Base-by-base conservation (phyloP, 2,113 vertebrate genomes). In the Actinemys pallida region DNA sequence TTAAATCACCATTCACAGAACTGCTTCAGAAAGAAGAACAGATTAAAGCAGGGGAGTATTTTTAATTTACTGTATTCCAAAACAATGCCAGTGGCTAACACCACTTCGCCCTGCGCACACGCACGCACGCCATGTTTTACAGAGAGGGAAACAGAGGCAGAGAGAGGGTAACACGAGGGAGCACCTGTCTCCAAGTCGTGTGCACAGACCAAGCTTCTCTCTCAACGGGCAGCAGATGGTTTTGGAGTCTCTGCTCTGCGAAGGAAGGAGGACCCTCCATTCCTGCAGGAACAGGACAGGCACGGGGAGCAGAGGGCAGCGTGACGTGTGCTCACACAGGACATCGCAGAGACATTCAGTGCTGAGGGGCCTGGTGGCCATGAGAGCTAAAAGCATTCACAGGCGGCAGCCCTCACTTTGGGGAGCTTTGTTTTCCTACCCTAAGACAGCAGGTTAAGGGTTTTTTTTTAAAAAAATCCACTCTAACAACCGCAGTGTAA, bases 401-500 rank as follows among this genome's bases (percentile, higher is more conserved):
- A 72, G 35, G 65, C 65, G 3, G 19, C 65, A 72, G n/a, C 65
- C 65, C 39, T 72, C 65, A 39, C 19, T 20, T 72, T 20, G 65
- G 35, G 65, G 65, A 22, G 1, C 65, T n/a, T n/a, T 17, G n/a
- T 39, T 39, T 20, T 72, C 19, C 65, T 72, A 39, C 65, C 10
- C 35, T 20, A 8, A 9, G 35, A 39, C 2, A 1, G 19, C 65
- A 39, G 19, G 65, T 59, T 59, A 59, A 11, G 56, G 10, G 19
- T 27, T 57, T 25, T 31, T 57, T 20, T 29, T 3, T 35, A 57
- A 1, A 8, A n/a, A 42, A 42, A 6, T 31, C 76, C 6, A 8
- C 31, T 50, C 12, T 49, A n/a, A 29, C 86, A 83, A 47, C 65
- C 62, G 10, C 0, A 0, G 19, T 35, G 14, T 35, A 65, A 62